Conservation (phyloP, 2,797 vertebrate genomes). For the Strix occidentalis region DNA sequence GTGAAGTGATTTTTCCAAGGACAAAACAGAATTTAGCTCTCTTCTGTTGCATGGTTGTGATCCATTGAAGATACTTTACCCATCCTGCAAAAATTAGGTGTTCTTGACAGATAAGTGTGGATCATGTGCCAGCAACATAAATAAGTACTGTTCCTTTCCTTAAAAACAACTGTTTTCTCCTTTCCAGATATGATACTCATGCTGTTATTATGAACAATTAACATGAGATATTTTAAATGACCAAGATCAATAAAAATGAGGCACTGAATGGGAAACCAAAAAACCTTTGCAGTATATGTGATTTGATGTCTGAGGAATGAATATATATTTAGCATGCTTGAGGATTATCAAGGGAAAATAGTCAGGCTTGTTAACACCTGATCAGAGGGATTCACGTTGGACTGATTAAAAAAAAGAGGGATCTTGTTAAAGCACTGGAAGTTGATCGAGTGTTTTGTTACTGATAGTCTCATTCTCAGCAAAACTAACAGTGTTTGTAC, state of each 20-base stretch:
- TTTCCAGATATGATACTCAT: background rate
- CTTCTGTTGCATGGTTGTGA: background rate
- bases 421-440: background rate
- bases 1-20: background rate
- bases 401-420: slow-evolving; percentile 12
- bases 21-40: background rate
- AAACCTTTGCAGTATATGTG: background rate
- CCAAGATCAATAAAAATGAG: background rate
- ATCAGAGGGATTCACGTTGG: background rate
- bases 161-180: background rate
- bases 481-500: background rate
- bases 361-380: slow-evolving; percentile 22
- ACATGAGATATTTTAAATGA: background rate
- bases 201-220: background rate
- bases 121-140: background rate
- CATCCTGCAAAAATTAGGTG: background rate
- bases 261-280: background rate
- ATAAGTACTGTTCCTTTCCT: background rate
- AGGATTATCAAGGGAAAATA: slow-evolving; percentile 15
- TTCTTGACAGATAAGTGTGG: background rate
- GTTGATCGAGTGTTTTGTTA: slow-evolving; percentile 33
- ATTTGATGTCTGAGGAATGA: background rate
- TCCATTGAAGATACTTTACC: background rate
- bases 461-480: background rate
- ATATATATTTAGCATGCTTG: background rate